Base-by-base conservation (phyloP, 2,888 invertebrate genomes). In the Hesperia comma region DNA sequence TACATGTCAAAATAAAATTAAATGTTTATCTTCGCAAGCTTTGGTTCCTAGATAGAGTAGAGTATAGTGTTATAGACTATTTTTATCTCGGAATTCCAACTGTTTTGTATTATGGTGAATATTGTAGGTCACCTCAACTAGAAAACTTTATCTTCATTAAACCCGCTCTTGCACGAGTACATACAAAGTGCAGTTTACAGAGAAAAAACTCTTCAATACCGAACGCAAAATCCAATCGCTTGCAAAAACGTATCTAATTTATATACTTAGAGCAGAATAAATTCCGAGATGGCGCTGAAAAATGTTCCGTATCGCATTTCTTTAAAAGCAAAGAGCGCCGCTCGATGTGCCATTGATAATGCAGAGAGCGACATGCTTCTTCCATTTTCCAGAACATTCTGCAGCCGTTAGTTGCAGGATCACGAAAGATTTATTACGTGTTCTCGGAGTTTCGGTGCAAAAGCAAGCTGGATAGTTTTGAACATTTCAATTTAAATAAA, bases 401-500 rank as follows among this genome's bases (percentile, higher is more conserved):
- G 6, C 32, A 17, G 19, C 6, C 17, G 8, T 37, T 40, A 12
- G n/a, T 33, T 40, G 26, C 43, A 26, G 32, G 58, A 46, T 43
- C 21, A 32, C 32, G 19, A 8, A 19, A 40, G 60, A 60, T 60
- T 60, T 60, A 60, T 46, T 49, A 49, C 19, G 33, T 57, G n/a
- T 5, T 41, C 19, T 6, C 15, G 32, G 26, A 58, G 32, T 40
- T 33, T 15, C n/a, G 8, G 32, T 6, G 12, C 33, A n/a, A 33
- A 33, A 32, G 15, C 12, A 12, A n/a, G 32, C 2, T 32, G n/a
- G 53, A 5, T 15, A 21, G 1, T 21, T 53, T 49, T 3, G 10
- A 37, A 10, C 10, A 8, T 37, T 37, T 37, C 10, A 37, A 8
- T 37, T 33, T 8, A 37, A 37, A 8, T 37, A 10, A 37, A 37